phyloP scores from a whole-genome alignment of 2,888 invertebrate species.

The Tetragonula carbonaria region DNA sequence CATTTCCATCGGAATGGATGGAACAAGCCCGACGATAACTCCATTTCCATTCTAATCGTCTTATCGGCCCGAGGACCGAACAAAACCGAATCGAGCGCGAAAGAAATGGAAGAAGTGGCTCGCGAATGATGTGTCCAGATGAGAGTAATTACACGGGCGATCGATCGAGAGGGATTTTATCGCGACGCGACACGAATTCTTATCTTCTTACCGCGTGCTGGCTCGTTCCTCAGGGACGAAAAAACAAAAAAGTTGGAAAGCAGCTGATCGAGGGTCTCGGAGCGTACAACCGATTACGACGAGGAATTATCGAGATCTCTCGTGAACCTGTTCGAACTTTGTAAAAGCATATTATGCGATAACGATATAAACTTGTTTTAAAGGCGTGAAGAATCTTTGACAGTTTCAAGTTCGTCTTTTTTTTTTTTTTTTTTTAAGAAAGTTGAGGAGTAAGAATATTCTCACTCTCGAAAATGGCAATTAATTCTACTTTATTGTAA shows the following conservation, averaged over 20 bases:
- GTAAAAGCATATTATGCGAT: too few species aligned
- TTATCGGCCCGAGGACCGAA: conserved; percentile 21
- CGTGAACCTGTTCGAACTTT: too few species aligned
- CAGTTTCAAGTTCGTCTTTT: too few species aligned
- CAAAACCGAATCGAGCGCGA: conserved; percentile 16
- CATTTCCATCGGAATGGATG: conserved; percentile 20
- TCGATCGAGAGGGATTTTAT: conserved; percentile 52
- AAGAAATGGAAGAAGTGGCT: background rate
- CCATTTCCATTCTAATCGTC: conserved; percentile 53
- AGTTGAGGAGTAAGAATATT: too few species aligned
- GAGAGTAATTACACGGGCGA: conserved; percentile 53
- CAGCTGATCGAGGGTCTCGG: too few species aligned
- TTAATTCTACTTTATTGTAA: too few species aligned
- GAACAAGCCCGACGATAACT: conserved; percentile 52
- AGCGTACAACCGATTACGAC: too few species aligned
- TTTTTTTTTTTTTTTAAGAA: too few species aligned
- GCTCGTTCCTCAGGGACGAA: background rate
- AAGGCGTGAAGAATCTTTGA: too few species aligned
- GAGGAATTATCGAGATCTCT: too few species aligned
- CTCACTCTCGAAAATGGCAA: too few species aligned
- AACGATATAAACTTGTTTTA: too few species aligned
- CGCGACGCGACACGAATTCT: background rate
- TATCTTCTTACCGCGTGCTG: background rate
- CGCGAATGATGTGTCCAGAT: conserved; percentile 41
- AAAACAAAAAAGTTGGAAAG: conserved; percentile 11